Base-by-base conservation (phyloP, 2,888 invertebrate species). In the Campoletis raptor region DNA sequence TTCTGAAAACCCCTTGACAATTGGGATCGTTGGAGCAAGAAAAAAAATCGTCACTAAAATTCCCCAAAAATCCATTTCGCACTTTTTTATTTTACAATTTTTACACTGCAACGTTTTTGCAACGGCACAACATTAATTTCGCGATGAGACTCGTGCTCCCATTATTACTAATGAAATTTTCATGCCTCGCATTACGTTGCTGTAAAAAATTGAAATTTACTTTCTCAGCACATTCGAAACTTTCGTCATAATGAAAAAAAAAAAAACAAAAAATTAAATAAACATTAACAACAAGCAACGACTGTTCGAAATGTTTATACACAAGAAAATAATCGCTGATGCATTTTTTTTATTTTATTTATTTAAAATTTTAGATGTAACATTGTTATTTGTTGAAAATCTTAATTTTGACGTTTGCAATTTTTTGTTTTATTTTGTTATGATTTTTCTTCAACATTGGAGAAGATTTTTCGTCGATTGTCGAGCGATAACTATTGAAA, bases 181-280 rank as follows among this genome's bases (percentile, higher is more conserved):
- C 42, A 61, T 30, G 48, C n/a, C 1, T 24, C 21, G 10, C 18
- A 8, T 54, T 70, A 36, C 66, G 52, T 72, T 7, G 64, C 36
- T 37, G 21, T 37, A 37, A 0, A 30, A 45, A 42, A 64, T 64
- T 30, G 10, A 9, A 45, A 67, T 52, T 7, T 52, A 21, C 69
- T 1, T 52, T 45, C 77, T 84, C 86, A 86, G 86, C 86, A 30
- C 79, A 81, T 79, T 84, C 21, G 52, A 15, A 12, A 81, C 79
- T 84, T 86, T 73, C 54, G 79, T 69, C 79, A 86, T 73, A 48
- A 21, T 57, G 12, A 54, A 52, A 36, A 45, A 45, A 10, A 42
- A 30, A 3, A 30, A 30, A 3, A 30, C 2, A 30, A 30, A 36
- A 66, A 36, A n/a, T n/a, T n/a, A n/a, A n/a, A n/a, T n/a, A n/a